Evolutionary conservation across 64 coral and sea anemone species (phyloP), one percentile per base, ranked within the genome.

Genomic region (Porites australiensis): DNA sequence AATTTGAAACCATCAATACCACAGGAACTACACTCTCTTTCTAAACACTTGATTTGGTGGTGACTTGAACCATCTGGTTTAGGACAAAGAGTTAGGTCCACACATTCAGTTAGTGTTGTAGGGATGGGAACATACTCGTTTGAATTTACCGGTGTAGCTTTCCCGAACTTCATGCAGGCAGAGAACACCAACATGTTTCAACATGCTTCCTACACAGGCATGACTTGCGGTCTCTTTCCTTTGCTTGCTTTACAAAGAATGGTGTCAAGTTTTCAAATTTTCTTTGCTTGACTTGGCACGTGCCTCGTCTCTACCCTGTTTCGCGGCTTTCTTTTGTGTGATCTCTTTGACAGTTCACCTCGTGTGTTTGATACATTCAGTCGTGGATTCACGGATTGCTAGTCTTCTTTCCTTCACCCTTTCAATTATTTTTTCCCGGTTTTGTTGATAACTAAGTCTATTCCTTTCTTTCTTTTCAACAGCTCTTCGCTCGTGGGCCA

Each of bases 81-180:
- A 44, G 10, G 51, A 85, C 92, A 94, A 27, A 94, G 57, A 73
- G 68, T 94, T 3, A 79, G 78, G 13, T 94, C 50, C 14, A 52
- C 92, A 8, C 37, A 61, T 61, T 89, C 93, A 43, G 87, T 94
- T 71, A 89, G 59, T 3, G 53, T 86, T 49, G 21, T 20, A 50
- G 74, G 77, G n/a, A 85, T 70, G 58, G 47, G 21, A 10, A 79
- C 47, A 14, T 37, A 74, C 13, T 70, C 21, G 73, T 67, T 54
- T 9, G 68, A 71, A 22, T 71, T 71, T 3, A 71, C 76, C 70
- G 51, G n/a, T 73, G 69, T 69, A 16, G 60, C 50, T 70, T 90
- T 94, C 27, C 86, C 52, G 55, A 75, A 94, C 86, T 94, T 94
- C 87, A 94, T 89, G 58, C 93, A 94, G 53, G 72, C 93, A 13